Conservation (phyloP, 2,797 vertebrate species). For the Eremophila alpestris region DNA sequence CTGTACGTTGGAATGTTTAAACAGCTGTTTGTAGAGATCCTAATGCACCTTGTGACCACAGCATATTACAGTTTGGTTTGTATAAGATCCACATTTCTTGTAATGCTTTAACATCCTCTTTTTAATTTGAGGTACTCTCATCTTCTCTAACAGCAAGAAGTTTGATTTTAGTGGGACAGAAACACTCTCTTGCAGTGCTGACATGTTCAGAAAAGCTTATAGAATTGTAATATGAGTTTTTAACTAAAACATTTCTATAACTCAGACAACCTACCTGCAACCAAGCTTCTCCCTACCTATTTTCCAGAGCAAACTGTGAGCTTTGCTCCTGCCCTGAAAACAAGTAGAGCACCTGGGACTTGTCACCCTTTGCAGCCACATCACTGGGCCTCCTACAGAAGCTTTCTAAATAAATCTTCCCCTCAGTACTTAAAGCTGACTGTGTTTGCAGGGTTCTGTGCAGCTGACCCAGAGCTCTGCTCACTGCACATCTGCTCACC, state of each 20-base stretch:
- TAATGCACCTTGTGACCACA: not conserved
- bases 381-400: slow-evolving; percentile 4
- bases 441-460: slow-evolving; percentile 14
- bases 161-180: not conserved
- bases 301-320: not conserved
- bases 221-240: not conserved
- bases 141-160: not conserved
- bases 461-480: slow-evolving; percentile 14
- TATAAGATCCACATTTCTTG: not conserved
- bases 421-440: not conserved
- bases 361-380: slow-evolving; percentile 34
- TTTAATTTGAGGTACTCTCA: not conserved
- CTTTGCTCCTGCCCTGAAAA: not conserved
- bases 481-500: not conserved
- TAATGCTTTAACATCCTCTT: not conserved
- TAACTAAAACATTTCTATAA: not conserved
- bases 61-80: not conserved
- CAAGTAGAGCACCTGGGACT: slow-evolving; percentile 13
- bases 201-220: not conserved
- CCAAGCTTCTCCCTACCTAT: not conserved
- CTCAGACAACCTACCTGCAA: not conserved
- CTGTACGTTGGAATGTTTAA: not conserved
- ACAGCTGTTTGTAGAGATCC: not conserved
- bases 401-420: slow-evolving; percentile 48
- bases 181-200: not conserved